Percentiles rank a stretch among this genome's conserved stretches.
These are phyloP conservation scores for Spea multiplicata DNA, from an alignment of 2,113 vertebrate species.

Conservation along the genomic window DNA sequence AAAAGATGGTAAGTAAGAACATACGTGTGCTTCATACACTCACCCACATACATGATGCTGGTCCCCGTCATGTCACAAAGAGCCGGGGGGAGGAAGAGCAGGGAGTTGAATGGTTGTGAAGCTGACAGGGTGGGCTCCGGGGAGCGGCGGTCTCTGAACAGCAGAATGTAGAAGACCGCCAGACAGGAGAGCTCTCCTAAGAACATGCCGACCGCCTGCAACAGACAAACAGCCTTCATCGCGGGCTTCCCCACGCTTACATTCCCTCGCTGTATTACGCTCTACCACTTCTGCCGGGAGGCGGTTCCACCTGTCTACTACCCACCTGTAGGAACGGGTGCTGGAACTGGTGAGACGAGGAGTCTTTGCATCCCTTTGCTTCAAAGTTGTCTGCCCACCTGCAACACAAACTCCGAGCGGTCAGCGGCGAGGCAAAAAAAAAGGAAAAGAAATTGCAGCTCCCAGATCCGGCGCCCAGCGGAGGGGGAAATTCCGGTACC, in stretches of 20 bases:
- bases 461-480: too few species aligned
- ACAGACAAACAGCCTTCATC: background rate
- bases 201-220: slow-evolving; percentile 89
- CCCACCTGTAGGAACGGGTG: slow-evolving; percentile 90
- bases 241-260: too few species aligned
- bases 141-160: slow-evolving; percentile 64
- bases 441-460: too few species aligned
- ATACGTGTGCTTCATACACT: slow-evolving; percentile 54
- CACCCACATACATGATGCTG: slow-evolving; percentile 93
- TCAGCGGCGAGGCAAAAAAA: background rate
- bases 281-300: too few species aligned
- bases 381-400: slow-evolving; percentile 89
- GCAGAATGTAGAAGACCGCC: slow-evolving; percentile 76
- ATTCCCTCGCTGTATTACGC: too few species aligned
- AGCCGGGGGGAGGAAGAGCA: slow-evolving; percentile 86
- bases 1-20: too few species aligned
- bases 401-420: background rate
- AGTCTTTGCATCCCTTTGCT: slow-evolving; percentile 67
- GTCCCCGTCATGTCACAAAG: slow-evolving; percentile 90
- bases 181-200: slow-evolving; percentile 86
- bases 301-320: background rate
- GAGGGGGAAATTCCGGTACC: too few species aligned
- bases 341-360: slow-evolving; percentile 68
- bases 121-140: slow-evolving; percentile 66
- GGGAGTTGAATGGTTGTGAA: slow-evolving; percentile 73